Evolutionary conservation across 2,888 invertebrate genomes (phyloP).

Genomic region (Shargacucullia verbasci): DNA sequence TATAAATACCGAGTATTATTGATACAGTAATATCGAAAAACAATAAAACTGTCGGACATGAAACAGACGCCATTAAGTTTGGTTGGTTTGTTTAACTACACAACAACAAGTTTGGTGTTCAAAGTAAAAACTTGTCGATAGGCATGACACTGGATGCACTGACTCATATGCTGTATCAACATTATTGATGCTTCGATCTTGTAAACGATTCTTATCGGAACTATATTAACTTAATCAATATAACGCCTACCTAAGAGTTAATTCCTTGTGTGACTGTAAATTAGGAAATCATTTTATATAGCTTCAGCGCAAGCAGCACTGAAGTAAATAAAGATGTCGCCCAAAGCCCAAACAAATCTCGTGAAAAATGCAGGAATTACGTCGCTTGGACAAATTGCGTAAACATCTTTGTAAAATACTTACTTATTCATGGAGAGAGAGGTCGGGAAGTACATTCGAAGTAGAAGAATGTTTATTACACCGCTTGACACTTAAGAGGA

Average conservation of each 20-base stretch:
- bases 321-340: slow-evolving; percentile 52
- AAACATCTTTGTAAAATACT: slow-evolving; percentile 43
- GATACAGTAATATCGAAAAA: too few relatives aligned
- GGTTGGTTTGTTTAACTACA: too few relatives aligned
- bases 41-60: slow-evolving; percentile 15
- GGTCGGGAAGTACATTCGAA: slow-evolving; percentile 10
- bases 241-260: background rate
- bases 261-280: background rate
- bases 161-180: too few relatives aligned
- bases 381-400: slow-evolving; percentile 56
- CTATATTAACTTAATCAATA: background rate
- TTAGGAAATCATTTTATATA: slow-evolving; percentile 4
- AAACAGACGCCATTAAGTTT: too few relatives aligned
- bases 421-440: background rate
- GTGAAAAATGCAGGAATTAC: slow-evolving; percentile 61
- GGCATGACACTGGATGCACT: too few relatives aligned
- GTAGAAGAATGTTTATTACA: slow-evolving; percentile 11
- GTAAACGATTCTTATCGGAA: too few relatives aligned
- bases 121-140: too few relatives aligned
- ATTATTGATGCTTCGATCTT: too few relatives aligned
- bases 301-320: slow-evolving; percentile 1
- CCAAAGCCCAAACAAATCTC: slow-evolving; percentile 52
- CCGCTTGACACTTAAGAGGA: slow-evolving; percentile 1
- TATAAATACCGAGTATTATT: slow-evolving; percentile 4
- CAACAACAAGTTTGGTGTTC: too few relatives aligned